Conservation (phyloP, 1,140 invertebrate genomes). For the Protaetia brevitarsis region DNA sequence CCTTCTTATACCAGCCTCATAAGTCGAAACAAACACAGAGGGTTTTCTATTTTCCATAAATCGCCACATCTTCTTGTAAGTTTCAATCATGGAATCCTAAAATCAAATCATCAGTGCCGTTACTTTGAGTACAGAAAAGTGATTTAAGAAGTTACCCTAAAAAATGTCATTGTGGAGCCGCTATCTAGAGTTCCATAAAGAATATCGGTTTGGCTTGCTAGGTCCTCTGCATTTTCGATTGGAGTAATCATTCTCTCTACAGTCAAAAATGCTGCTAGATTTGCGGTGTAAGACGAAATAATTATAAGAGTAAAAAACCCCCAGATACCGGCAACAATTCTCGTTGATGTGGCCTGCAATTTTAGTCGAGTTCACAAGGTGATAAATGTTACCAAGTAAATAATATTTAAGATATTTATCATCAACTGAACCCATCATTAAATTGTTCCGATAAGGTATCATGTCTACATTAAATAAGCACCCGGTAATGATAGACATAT, state of each 20-base stretch:
- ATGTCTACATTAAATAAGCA: slow-evolving; percentile 21
- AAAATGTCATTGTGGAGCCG: slow-evolving; percentile 96
- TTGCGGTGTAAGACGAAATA: slow-evolving; percentile 97
- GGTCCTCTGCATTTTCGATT: slow-evolving; percentile 92
- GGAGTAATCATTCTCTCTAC: slow-evolving; percentile 96
- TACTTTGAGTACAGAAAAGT: not conserved
- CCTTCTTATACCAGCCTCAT: slow-evolving; percentile 80
- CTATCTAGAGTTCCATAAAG: slow-evolving; percentile 90
- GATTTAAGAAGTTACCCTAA: slow-evolving; percentile 66
- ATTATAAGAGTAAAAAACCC: slow-evolving; percentile 99
- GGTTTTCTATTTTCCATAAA: slow-evolving; percentile 85
- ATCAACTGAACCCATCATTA: slow-evolving; percentile 21
- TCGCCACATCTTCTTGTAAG: slow-evolving; percentile 96
- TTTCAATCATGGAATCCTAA: slow-evolving; percentile 92
- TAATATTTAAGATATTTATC: not conserved
- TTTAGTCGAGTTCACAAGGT: no score
- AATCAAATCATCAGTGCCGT: slow-evolving; percentile 23
- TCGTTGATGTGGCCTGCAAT: slow-evolving; percentile 82
- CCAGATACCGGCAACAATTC: slow-evolving; percentile 95
- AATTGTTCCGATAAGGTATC: not conserved
- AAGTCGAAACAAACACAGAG: slow-evolving; percentile 81
- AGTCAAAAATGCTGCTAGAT: slow-evolving; percentile 93
- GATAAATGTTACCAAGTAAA: no score
- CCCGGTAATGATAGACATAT: not conserved
- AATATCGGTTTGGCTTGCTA: slow-evolving; percentile 92